Evolutionary conservation across 1,140 invertebrate species (phyloP).

Genomic region (Drosophila novamexicana): DNA sequence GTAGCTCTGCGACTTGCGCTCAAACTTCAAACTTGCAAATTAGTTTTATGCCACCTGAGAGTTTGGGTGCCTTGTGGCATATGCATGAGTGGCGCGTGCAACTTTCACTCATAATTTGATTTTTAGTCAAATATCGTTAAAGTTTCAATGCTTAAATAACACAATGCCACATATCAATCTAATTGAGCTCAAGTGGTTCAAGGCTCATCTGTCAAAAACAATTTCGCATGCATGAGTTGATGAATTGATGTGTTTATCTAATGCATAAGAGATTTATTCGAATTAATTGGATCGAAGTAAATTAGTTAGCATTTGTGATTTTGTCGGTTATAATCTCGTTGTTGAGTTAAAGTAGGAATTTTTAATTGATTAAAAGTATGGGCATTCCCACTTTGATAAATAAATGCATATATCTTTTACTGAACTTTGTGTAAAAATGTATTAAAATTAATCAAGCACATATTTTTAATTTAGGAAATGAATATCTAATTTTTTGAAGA

Average conservation of each 20-base stretch:
- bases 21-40: constrained; percentile 59
- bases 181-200: constrained; percentile 8
- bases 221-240: constrained; percentile 16
- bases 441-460: not conserved
- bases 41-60: constrained; percentile 49
- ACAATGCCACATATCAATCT: constrained; percentile 22
- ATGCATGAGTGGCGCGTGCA: constrained; percentile 21
- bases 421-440: not conserved
- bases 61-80: constrained; percentile 22
- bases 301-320: too few species aligned
- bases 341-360: not conserved
- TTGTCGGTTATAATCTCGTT: too few species aligned
- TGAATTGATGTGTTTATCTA: constrained; percentile 29
- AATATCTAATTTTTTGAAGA: too few species aligned
- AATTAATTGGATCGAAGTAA: constrained; percentile 1
- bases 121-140: constrained; percentile 7
- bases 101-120: constrained; percentile 35
- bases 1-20: constrained; percentile 17
- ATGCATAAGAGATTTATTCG: constrained; percentile 2
- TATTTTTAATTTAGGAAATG: too few species aligned
- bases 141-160: constrained; percentile 22
- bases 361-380: not conserved
- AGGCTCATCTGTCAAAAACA: constrained; percentile 21
- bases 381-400: not conserved
- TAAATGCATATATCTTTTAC: not conserved